Base-by-base conservation (phyloP, 2,797 vertebrate species). In the Gadopsis bispinosus region DNA sequence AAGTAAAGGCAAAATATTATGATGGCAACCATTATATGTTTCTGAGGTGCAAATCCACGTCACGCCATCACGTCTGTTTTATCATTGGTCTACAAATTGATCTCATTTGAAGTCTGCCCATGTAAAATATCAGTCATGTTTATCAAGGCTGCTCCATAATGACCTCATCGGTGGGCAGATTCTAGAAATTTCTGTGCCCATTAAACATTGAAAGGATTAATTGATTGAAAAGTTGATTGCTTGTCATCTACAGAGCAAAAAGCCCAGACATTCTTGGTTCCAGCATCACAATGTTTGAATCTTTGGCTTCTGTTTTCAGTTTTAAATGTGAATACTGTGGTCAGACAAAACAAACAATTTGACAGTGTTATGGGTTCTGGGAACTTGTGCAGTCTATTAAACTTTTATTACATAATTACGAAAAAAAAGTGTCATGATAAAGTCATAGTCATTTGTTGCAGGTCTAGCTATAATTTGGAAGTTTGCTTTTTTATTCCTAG, bases 21-120 rank as follows among this genome's bases (percentile, higher is more conserved):
- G 41, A 48, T 33, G 64, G 70, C 67, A 75, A 82, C n/a, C 70
- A 39, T 72, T 72, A 65, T 54, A 39, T 39, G 37, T 69, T 63
- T 59, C n/a, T 61, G 29, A 75, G 63, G 50, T 43, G 41, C n/a
- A 70, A 31, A 70, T 73, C 56, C 31, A 22, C 19, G 7, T 51
- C 41, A 39, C 48, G 29, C 19, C 35, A 4, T 62, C 31, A 47
- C 22, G 7, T 65, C 35, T 64, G 64, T 54, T 35, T 43, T 37
- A 37, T 37, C 35, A 37, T 37, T 37, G 35, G 33, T 50, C 43
- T 39, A 22, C 29, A 50, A n/a, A 45, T 37, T 4, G 50, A 22
- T 68, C 53, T 26, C 17, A 45, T 16, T 20, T 16, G 2, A 43
- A 64, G 16, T 26, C 43, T 43, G 17, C 3, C 6, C 62, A 48